A percentile compares a stretch with the other conserved stretches of the same genome.
Conservation (phyloP, 2,113 vertebrate species). For the Gallinago media region DNA sequence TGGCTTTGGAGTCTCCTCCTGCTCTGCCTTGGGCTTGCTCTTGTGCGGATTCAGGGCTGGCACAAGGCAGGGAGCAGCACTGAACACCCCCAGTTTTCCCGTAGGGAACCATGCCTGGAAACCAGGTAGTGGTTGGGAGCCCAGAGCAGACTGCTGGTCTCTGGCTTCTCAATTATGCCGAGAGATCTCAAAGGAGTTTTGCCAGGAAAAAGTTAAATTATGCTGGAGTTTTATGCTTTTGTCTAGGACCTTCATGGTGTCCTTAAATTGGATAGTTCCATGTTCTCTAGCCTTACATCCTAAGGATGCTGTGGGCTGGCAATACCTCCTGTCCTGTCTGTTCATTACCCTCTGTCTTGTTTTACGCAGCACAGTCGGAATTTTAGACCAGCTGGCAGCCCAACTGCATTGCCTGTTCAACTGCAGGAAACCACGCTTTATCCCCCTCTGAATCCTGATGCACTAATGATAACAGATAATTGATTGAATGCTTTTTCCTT, state of each 20-base stretch:
- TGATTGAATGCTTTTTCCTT: not conserved
- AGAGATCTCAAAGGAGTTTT: not conserved
- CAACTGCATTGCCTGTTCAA: not conserved
- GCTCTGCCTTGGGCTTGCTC: not conserved
- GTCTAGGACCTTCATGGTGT: not conserved
- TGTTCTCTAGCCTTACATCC: not conserved
- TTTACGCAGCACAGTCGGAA: not conserved
- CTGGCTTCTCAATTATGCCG: not conserved
- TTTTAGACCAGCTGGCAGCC: constrained; percentile 16
- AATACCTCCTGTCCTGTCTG: not conserved
- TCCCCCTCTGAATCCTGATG: not conserved
- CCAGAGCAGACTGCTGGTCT: not conserved
- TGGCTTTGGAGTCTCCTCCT: not conserved
- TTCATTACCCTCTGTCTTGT: not conserved
- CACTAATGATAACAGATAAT: not conserved
- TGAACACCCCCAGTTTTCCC: not conserved
- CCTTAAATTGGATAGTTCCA: not conserved
- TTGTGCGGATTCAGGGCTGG: not conserved
- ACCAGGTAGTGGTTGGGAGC: no score
- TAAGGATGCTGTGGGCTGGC: not conserved
- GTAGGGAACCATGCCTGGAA: fast-evolving
- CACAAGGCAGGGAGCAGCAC: not conserved
- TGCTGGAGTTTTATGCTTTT: not conserved
- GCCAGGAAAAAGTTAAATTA: not conserved
- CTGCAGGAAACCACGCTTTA: not conserved